phyloP scores from a whole-genome alignment of 2,113 vertebrate species.

The Gallinago jamesoni region DNA sequence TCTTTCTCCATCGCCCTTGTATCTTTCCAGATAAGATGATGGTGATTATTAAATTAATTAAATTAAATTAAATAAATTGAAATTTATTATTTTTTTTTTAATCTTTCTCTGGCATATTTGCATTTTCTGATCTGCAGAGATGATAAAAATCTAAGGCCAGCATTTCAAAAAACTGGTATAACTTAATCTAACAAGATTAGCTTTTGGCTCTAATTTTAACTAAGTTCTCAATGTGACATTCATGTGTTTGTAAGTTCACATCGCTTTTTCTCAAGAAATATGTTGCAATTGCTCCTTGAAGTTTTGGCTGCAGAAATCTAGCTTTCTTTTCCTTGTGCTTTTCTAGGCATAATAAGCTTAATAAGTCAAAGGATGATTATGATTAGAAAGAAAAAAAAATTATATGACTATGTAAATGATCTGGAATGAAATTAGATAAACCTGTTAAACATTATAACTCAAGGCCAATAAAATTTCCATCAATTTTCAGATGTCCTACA shows the following conservation, averaged over 20 bases:
- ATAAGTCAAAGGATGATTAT: slow-evolving; percentile 17
- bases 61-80: background rate
- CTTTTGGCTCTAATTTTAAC: slow-evolving; percentile 24
- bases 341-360: background rate
- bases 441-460: slow-evolving; percentile 56
- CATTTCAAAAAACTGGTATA: background rate
- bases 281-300: background rate
- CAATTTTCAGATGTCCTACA: slow-evolving; percentile 56
- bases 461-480: slow-evolving; percentile 56
- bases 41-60: background rate
- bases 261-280: background rate
- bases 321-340: slow-evolving; percentile 2
- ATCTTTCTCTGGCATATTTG: background rate
- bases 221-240: slow-evolving; percentile 16
- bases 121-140: background rate
- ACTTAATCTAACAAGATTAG: background rate
- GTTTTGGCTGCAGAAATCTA: background rate
- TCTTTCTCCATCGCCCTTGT: background rate
- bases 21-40: background rate
- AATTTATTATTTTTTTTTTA: background rate
- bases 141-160: background rate
- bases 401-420: slow-evolving; percentile 30
- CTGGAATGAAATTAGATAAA: slow-evolving; percentile 61
- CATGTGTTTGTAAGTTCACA: background rate
- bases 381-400: slow-evolving; percentile 12